Evolutionary conservation across 1,140 invertebrate species (phyloP), one percentile per base, ranked within the genome.

Genomic region (Prorops nasuta): DNA sequence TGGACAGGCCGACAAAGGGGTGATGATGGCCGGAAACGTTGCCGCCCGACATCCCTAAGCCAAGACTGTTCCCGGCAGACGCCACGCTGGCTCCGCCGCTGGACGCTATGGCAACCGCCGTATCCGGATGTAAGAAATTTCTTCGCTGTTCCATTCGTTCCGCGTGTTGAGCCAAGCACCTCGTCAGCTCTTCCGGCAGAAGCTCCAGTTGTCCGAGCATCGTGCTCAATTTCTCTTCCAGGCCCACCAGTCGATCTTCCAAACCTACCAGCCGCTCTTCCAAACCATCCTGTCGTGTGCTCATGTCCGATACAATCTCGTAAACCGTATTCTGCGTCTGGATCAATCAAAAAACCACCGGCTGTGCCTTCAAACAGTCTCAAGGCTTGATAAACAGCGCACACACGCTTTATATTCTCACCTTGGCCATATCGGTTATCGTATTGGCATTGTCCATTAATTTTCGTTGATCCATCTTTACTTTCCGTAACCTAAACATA

Each of bases 391-490:
- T 28, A 6, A 6, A 28, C 24, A 28, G 24, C 24, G 24, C 24
- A 10, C 4, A 6, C 24, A 10, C 24, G 10, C 24, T 28, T 28
- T n/a, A n/a, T n/a, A n/a, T n/a, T n/a, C 76, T 83, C 88, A 98
- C 97, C 88, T 99, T 99, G 64, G 96, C 96, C 92, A 99, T 98
- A 76, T 99, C 97, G 42, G 96, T 98, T 73, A 99, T 92, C 41
- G 96, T 98, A 71, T 97, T 98, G 60, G 96, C 93, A 76, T 98
- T 98, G 77, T 99, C 97, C 88, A 96, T 96, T 63, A 99, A 79
- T 81, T 99, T 99, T 76, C 97, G 83, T 83, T 99, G 97, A 83
- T 98, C 96, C 92, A 98, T 97, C 84, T 98, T 98, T 31, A 98
- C 95, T 85, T 98, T 96, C 71, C 96, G 83, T 76, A 99, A 87